Base-by-base conservation (phyloP, 2,888 invertebrate species). In the Torymus texanus region DNA sequence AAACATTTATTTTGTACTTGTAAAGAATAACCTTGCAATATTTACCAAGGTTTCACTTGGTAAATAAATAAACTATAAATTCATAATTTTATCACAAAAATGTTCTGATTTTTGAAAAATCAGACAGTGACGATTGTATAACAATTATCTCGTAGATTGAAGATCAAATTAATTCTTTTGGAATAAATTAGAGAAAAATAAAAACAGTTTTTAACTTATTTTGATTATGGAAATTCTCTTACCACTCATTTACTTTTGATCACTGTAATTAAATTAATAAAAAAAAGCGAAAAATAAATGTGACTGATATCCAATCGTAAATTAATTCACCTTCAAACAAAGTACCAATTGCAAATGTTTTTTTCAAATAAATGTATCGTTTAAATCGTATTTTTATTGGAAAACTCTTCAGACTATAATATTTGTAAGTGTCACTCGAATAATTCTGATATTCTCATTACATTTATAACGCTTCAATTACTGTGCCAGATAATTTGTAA, bases 381-480 rank as follows among this genome's bases (percentile, higher is more conserved):
- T 68, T 61, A 61, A 67, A 75, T 29, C 53, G 18, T 24, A 59
- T 51, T 75, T 59, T 67, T 18, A 50, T 50, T 75, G 21, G 59
- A 75, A 58, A 51, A 50, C 18, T 10, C 29, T 75, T 61, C 66
- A 67, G 41, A 75, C n/a, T 18, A 67, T 59, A 53, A 75, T 58
- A 61, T 18, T 56, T 12, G 41, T 53, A 53, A 75, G 53, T 53
- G 53, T 51, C 61, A 53, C 67, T 75, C 67, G 59, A 75, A 75
- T 67, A 67, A 55, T 75, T 61, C 16, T n/a, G 75, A 67, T 16
- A 59, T 24, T 51, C 24, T 13, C 8, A 55, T 53, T 75, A 16
- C 51, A 63, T 50, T 16, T 73, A 41, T 41, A 53, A 12, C 41
- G 14, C 73, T 65, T 41, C n/a, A 59, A 51, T 74, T 10, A 21